Conservation (phyloP, 2,113 vertebrate species). For the Albula goreensis region DNA sequence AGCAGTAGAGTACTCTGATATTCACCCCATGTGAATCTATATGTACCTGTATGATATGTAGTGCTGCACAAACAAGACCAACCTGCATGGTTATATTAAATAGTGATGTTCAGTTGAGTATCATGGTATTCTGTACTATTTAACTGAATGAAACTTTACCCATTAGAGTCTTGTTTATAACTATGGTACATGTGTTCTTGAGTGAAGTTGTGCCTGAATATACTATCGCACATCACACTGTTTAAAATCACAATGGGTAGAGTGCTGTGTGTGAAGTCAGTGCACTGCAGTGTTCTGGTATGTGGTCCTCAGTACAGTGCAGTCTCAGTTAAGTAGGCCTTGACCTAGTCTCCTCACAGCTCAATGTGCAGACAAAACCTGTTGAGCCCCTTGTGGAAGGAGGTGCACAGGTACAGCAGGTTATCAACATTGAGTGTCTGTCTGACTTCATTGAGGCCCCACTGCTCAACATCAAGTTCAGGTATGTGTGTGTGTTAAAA, state of each 20-base stretch:
- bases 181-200: no score
- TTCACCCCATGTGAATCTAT: background rate
- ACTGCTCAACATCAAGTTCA: conserved; percentile 85
- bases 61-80: no score
- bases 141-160: no score
- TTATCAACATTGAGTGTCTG: conserved; percentile 90
- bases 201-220: no score
- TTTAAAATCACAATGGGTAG: background rate
- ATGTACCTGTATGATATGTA: background rate
- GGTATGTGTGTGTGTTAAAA: conserved; percentile 57
- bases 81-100: no score
- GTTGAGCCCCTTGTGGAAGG: conserved; percentile 86
- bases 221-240: background rate
- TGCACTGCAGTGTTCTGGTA: background rate
- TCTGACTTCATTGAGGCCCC: conserved; percentile 81
- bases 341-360: conserved; percentile 71
- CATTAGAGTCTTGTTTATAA: no score
- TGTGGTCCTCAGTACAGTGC: background rate
- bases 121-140: no score
- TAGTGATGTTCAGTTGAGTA: no score
- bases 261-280: background rate
- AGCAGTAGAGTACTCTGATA: background rate
- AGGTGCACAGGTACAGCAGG: conserved; percentile 90
- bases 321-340: conserved; percentile 49
- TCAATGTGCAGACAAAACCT: conserved; percentile 84